phyloP scores from a whole-genome alignment of 2,797 vertebrate species.

The Sus cebifrons region DNA sequence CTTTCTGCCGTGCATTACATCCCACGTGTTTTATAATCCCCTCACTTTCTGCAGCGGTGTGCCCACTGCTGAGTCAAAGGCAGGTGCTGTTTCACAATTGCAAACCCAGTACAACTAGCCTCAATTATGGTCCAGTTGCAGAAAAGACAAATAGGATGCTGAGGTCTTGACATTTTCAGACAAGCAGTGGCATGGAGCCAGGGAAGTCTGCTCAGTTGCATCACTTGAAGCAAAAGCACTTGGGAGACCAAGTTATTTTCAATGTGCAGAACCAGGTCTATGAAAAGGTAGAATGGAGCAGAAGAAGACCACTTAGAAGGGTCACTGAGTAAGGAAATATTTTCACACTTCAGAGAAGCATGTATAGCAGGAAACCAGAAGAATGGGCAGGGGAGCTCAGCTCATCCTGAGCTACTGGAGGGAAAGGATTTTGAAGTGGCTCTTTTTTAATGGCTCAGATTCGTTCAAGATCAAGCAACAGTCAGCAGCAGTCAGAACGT shows the following conservation, averaged over 20 bases:
- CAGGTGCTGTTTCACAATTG: constrained; percentile 80
- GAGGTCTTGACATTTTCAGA: constrained; percentile 78
- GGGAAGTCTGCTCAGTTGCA: constrained; percentile 64
- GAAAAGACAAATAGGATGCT: constrained; percentile 79
- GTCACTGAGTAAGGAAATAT: constrained; percentile 8
- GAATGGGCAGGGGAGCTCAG: not conserved
- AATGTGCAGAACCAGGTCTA: constrained; percentile 13
- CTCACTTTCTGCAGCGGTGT: constrained; percentile 76
- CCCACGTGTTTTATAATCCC: constrained; percentile 79
- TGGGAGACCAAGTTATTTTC: constrained; percentile 53
- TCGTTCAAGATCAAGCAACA: constrained; percentile 55
- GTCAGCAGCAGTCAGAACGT: constrained; percentile 46
- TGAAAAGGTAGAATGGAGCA: constrained; percentile 50
- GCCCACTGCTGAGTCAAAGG: constrained; percentile 82
- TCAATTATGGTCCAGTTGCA: constrained; percentile 74
- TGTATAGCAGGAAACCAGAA: constrained; percentile 49
- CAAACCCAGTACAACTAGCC: constrained; percentile 67
- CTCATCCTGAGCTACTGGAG: not conserved
- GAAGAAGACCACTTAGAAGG: constrained; percentile 27
- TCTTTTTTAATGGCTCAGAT: constrained; percentile 11
- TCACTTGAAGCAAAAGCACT: constrained; percentile 66
- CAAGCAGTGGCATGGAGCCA: constrained; percentile 62
- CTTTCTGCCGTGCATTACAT: constrained; percentile 72
- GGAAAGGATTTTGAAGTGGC: not conserved
- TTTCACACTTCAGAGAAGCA: constrained; percentile 27